Percentiles rank a stretch among this genome's conserved stretches.
Evolutionary conservation across 2,888 invertebrate species (phyloP).

Genomic region (Unio pictorum): DNA sequence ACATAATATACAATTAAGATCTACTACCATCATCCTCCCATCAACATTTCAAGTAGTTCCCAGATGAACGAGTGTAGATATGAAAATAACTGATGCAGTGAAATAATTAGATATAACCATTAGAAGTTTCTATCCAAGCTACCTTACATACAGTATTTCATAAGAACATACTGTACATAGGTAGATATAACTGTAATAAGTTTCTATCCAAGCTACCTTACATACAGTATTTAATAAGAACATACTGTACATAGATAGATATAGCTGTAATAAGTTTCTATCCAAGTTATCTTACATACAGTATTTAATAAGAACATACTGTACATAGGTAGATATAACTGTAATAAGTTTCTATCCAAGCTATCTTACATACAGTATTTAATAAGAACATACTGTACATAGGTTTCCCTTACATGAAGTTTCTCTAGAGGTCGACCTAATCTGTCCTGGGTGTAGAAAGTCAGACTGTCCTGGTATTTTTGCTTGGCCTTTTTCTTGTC

Average conservation of each 20-base stretch:
- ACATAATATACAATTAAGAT: no score
- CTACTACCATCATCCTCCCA: no score
- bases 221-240: neutral
- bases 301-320: neutral
- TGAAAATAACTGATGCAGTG: no score
- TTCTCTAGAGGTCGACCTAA: constrained; percentile 95
- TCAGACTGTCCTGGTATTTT: constrained; percentile 90
- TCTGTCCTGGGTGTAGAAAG: constrained; percentile 92
- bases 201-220: neutral
- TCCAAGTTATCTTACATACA: neutral
- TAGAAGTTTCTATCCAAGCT: no score
- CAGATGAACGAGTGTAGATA: no score
- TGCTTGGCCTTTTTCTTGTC: constrained; percentile 92
- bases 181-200: no score
- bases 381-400: neutral
- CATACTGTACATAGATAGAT: neutral
- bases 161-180: neutral
- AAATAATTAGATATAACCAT: no score
- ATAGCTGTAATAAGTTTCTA: no score
- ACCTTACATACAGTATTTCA: neutral
- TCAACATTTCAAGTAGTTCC: no score
- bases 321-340: neutral
- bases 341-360: no score
- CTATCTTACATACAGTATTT: neutral
- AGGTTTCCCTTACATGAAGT: constrained; percentile 80